Evolutionary conservation across 2,113 vertebrate species (phyloP).

Genomic region (Mellivora capensis): DNA sequence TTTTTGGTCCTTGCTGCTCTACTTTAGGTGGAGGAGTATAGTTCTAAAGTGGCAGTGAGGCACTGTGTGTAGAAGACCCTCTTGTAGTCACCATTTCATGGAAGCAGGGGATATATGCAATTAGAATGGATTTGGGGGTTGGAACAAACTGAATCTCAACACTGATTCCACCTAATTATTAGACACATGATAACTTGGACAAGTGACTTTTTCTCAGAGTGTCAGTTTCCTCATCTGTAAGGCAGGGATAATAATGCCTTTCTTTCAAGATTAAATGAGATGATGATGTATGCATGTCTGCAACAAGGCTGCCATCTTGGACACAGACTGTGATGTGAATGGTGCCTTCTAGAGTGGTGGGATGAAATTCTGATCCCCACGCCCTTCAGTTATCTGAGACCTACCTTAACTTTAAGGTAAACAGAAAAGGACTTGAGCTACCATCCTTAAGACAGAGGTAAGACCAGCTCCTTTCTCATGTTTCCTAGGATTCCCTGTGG

Average conservation of each 20-base stretch:
- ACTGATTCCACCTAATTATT: not conserved
- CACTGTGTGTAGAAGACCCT: not conserved
- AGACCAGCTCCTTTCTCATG: not conserved
- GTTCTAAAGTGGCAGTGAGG: not conserved
- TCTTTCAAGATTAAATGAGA: not conserved
- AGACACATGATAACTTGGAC: not conserved
- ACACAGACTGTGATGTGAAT: not conserved
- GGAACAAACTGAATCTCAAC: not conserved
- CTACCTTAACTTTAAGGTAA: not conserved
- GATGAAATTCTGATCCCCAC: not conserved
- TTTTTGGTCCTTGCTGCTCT: not conserved
- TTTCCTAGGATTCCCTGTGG: not conserved
- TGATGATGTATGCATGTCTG: not conserved
- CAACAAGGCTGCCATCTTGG: not conserved
- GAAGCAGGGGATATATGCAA: not conserved
- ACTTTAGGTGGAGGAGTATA: not conserved
- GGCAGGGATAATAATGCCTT: not conserved
- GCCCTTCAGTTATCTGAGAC: not conserved
- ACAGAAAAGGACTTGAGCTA: not conserved
- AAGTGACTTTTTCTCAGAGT: not conserved
- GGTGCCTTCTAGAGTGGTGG: not conserved
- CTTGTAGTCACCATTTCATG: accelerated
- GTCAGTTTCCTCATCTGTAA: not conserved
- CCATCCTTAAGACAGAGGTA: not conserved
- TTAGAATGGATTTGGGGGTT: not conserved